These are phyloP conservation scores for Pseudolycoriella hygida DNA, from an alignment of 2,888 invertebrate genomes.

Conservation along the genomic window DNA sequence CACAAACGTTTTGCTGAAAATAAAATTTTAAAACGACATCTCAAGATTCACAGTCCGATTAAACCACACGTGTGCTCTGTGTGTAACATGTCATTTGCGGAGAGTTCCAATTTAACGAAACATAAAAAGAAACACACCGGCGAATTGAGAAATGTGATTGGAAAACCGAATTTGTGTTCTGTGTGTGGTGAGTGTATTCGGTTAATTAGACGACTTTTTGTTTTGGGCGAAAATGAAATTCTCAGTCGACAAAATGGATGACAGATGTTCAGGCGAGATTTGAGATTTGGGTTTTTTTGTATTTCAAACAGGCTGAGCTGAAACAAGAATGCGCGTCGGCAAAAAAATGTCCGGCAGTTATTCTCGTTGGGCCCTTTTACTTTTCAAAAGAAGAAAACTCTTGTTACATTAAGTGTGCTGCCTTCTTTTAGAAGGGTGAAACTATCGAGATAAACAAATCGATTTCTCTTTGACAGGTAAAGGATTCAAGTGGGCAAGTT, in stretches of 20 bases:
- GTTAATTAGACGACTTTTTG: too few relatives aligned
- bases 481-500: conserved; percentile 33
- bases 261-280: too few relatives aligned
- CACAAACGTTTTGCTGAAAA: conserved; percentile 28
- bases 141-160: conserved; percentile 29
- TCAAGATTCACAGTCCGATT: conserved; percentile 30
- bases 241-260: too few relatives aligned
- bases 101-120: conserved; percentile 32
- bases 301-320: too few relatives aligned
- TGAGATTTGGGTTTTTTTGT: too few relatives aligned
- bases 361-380: background rate
- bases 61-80: conserved; percentile 32
- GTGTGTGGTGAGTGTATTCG: conserved; percentile 20
- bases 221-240: too few relatives aligned
- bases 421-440: too few relatives aligned
- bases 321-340: too few relatives aligned
- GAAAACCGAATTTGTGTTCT: conserved; percentile 30
- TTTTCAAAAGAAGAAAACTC: too few relatives aligned
- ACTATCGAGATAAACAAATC: too few relatives aligned
- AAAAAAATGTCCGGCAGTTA: background rate
- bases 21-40: conserved; percentile 28
- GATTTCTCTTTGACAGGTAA: conserved; percentile 17
- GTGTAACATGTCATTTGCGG: conserved; percentile 32
- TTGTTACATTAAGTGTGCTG: too few relatives aligned
- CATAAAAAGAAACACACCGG: conserved; percentile 33